Evolutionary conservation across 2,888 invertebrate species (phyloP).

Genomic region (Drosophila glabriapex): DNA sequence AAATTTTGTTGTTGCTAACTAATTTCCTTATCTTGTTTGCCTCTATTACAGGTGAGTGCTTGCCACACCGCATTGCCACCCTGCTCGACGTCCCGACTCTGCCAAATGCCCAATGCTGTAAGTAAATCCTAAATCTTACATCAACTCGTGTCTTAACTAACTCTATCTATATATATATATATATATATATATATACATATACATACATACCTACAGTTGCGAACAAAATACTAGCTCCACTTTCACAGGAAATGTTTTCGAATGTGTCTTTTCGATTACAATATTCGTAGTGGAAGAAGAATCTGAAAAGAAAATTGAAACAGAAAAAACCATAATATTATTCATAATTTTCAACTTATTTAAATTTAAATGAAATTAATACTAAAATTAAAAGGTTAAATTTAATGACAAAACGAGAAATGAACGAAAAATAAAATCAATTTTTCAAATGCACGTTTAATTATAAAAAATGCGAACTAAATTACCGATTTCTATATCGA

Average conservation of each 20-base stretch:
- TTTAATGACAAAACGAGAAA: background rate
- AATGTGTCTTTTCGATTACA: too few species aligned
- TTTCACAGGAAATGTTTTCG: background rate
- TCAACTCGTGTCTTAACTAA: constrained; percentile 9
- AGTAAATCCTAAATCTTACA: constrained; percentile 48
- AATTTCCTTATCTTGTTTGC: constrained; percentile 36
- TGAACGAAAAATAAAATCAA: background rate
- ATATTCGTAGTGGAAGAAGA: background rate
- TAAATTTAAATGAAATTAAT: background rate
- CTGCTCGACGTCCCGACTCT: constrained; percentile 41
- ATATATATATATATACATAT: background rate
- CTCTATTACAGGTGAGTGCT: constrained; percentile 70
- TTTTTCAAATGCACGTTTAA: background rate
- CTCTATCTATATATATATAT: background rate
- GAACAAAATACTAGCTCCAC: background rate
- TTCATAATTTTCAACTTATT: background rate
- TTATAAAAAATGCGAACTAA: background rate
- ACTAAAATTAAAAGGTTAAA: background rate
- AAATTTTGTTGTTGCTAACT: constrained; percentile 36
- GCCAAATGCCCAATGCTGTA: constrained; percentile 55
- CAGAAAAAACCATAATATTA: background rate
- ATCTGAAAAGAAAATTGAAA: background rate
- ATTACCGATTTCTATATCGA: background rate
- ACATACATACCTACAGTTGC: background rate
- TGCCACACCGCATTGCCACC: constrained; percentile 45